Conservation (phyloP, 2,888 invertebrate species). For the Lutraria lutraria region DNA sequence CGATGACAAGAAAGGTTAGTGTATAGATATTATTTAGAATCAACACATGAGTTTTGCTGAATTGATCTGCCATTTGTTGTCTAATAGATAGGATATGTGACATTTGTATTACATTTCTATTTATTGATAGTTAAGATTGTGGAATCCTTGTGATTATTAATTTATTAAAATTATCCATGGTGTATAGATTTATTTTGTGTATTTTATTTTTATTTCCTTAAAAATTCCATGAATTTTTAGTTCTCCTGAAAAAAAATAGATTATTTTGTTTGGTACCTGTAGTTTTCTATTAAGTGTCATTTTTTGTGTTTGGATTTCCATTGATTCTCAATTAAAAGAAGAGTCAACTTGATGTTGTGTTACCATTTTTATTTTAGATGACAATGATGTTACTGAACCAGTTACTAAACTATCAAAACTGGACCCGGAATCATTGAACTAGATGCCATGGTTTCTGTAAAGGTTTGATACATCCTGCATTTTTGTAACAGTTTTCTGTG, state of each 20-base stretch:
- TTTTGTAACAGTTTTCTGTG: not conserved
- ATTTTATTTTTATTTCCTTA: not conserved
- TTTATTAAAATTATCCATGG: not conserved
- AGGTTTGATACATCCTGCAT: not conserved
- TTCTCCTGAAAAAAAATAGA: no score
- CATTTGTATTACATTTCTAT: not conserved
- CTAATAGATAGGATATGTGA: not conserved
- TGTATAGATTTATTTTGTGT: not conserved
- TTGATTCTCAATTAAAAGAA: not conserved
- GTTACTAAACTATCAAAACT: conserved; percentile 1
- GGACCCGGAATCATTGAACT: not conserved
- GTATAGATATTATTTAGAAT: not conserved
- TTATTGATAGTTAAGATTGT: no score
- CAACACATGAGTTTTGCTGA: not conserved
- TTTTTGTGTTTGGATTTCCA: not conserved
- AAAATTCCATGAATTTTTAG: no score
- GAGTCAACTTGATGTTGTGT: not conserved
- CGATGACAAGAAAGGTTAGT: not conserved
- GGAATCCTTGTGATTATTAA: not conserved
- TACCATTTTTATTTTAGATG: not conserved
- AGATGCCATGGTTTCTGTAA: not conserved
- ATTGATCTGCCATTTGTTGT: not conserved
- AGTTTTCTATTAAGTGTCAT: not conserved
- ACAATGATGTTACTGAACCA: not conserved
- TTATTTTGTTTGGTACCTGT: no score